Evolutionary conservation across 37 sponge, comb jelly and placozoan genomes (phyloP).

Genomic region (Ephydatia muelleri): DNA sequence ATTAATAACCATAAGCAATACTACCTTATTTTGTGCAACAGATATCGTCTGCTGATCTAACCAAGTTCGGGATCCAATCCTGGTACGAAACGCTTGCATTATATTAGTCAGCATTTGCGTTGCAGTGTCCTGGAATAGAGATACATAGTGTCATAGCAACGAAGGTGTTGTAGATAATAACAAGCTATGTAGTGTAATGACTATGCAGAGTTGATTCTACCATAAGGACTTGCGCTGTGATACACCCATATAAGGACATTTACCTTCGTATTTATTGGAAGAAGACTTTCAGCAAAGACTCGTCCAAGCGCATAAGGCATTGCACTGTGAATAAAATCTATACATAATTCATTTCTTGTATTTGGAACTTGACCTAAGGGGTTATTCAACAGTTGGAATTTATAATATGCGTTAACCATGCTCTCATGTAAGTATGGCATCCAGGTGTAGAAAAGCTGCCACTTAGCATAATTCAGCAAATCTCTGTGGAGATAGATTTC

Average conservation of each 20-base stretch:
- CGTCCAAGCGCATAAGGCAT: not conserved
- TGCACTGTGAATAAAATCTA: not conserved
- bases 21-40: no score
- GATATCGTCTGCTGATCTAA: no score
- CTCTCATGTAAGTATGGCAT: conserved; percentile 16
- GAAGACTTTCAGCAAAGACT: not conserved
- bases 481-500: not conserved
- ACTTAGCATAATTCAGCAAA: conserved; percentile 49
- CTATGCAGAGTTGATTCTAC: no score
- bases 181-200: no score
- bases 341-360: not conserved
- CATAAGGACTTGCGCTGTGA: no score
- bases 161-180: no score
- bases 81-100: no score
- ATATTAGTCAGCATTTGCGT: no score
- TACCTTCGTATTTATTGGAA: not conserved
- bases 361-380: not conserved
- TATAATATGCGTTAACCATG: conserved; percentile 27
- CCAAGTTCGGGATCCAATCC: no score
- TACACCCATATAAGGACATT: not conserved
- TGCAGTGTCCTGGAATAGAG: not conserved
- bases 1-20: no score
- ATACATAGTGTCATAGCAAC: not conserved
- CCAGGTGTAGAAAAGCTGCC: conserved; percentile 19
- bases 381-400: not conserved